A percentile compares a stretch with the other conserved stretches of the same genome.
These are phyloP conservation scores for Pachycephala philippinensis DNA, from an alignment of 2,113 vertebrate species.

Conservation along the genomic window DNA sequence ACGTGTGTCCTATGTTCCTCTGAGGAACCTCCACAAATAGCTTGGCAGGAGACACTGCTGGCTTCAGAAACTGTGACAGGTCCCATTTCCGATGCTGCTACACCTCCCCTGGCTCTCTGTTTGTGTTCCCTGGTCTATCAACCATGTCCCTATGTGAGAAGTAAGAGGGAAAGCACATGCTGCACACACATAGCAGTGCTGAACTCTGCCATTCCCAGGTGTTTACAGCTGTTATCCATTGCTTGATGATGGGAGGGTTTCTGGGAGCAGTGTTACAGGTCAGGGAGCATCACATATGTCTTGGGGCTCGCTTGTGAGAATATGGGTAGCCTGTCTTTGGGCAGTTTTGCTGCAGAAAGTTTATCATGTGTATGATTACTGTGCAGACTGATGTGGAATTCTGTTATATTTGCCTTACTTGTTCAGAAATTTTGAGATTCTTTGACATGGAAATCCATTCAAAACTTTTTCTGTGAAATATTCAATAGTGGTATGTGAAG, in stretches of 20 bases:
- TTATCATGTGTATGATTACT: background rate
- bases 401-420: background rate
- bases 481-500: background rate
- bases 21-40: background rate
- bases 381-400: background rate
- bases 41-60: background rate
- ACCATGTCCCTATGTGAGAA: rapidly evolving
- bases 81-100: rapidly evolving
- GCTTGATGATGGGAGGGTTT: background rate
- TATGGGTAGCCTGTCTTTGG: background rate
- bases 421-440: background rate
- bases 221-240: background rate
- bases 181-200: rapidly evolving
- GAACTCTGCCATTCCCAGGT: background rate
- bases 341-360: background rate
- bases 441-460: background rate
- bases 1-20: background rate
- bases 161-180: background rate
- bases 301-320: background rate
- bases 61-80: background rate
- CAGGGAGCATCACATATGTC: background rate
- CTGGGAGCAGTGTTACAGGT: background rate
- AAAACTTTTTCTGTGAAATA: background rate
- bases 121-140: background rate
- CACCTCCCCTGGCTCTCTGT: background rate